A percentile compares a stretch with the other conserved stretches of the same genome.
These are phyloP conservation scores for Ligdia adustata DNA, from an alignment of 2,888 invertebrate species.

Conservation along the genomic window DNA sequence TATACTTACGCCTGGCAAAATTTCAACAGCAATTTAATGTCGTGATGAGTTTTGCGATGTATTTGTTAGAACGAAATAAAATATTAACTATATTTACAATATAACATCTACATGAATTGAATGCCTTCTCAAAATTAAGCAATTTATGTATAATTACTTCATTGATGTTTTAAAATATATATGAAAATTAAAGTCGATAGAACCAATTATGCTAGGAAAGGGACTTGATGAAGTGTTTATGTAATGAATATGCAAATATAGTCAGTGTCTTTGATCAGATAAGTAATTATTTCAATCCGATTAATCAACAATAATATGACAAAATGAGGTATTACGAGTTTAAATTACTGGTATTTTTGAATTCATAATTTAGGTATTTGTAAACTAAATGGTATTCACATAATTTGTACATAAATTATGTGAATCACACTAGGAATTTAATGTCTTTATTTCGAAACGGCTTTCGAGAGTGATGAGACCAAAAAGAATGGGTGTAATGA, in stretches of 20 bases:
- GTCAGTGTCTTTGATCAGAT: not conserved
- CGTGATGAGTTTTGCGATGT: too few relatives aligned
- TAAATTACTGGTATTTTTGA: conserved; percentile 3
- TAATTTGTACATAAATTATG: conserved; percentile 16
- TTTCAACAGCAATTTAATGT: too few relatives aligned
- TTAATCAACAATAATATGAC: conserved; percentile 12
- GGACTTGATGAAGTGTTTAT: not conserved
- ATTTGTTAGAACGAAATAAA: too few relatives aligned
- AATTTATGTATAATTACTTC: too few relatives aligned
- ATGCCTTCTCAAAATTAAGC: too few relatives aligned
- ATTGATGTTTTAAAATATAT: too few relatives aligned
- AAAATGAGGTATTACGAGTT: conserved; percentile 6
- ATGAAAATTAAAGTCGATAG: not conserved
- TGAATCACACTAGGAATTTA: conserved; percentile 25
- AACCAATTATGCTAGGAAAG: not conserved
- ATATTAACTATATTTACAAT: too few relatives aligned
- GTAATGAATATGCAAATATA: conserved; percentile 5
- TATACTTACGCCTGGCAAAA: too few relatives aligned
- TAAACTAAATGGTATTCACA: conserved; percentile 8
- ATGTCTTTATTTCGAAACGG: conserved; percentile 22
- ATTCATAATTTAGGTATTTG: conserved; percentile 1
- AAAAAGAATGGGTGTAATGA: conserved; percentile 25
- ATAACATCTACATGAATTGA: too few relatives aligned
- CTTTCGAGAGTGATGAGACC: conserved; percentile 20
- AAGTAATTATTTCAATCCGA: not conserved